Evolutionary conservation across 1,140 invertebrate genomes (phyloP), one percentile per base, ranked within the genome.

Genomic region (Ylistrum balloti): DNA sequence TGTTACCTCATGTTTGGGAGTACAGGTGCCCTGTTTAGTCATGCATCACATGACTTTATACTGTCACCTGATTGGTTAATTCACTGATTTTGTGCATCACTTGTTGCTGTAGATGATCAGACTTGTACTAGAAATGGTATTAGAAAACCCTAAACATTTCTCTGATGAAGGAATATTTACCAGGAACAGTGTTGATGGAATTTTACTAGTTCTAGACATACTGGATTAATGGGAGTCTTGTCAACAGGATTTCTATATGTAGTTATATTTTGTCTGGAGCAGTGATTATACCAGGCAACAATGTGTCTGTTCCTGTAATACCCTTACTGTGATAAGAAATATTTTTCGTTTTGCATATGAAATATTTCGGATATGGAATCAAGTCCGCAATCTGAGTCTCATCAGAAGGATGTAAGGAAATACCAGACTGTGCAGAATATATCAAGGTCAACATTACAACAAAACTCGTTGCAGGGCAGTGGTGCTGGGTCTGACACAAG

Each of bases 21-120:
- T 74, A 74, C 56, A 74, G 11, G 56, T 74, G 22, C 56, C 17
- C 56, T n/a, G 15, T 74, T 74, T 74, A 74, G 56, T 74, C 56
- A 74, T 74, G 56, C 56, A 28, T 74, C 56, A 74, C 56, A 74
- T 74, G 56, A 74, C 56, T 74, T n/a, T 5, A 74, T 74, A 74
- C 56, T 74, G 56, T n/a, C 5, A 28, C 56, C 56, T 74, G 56
- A 74, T 74, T 74, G 56, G 56, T 74, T 74, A 28, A 74, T 74
- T 74, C n/a, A 28, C 56, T 74, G 56, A 74, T 74, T 74, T 74
- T 74, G 22, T 74, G 56, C 56, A 74, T 74, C 56, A 74, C 56
- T 74, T 74, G 56, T 74, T 74, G 56, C 56, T 74, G 56, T 74
- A 74, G 56, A 74, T 74, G 56, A 74, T n/a, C 56, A 74, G 56